phyloP scores from a whole-genome alignment of 2,113 vertebrate genomes.

The Oncorhynchus keta region DNA sequence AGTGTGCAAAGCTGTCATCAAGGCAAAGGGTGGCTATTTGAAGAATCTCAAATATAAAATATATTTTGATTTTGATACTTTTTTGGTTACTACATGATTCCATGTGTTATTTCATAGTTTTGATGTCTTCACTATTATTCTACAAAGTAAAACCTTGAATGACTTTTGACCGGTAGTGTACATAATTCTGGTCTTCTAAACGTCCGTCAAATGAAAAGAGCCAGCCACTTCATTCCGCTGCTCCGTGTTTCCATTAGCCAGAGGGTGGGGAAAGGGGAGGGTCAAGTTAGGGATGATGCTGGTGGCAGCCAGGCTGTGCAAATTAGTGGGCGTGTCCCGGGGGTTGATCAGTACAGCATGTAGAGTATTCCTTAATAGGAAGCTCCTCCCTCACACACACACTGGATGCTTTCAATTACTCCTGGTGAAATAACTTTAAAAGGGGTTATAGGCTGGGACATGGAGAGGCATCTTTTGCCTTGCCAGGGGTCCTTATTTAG shows the following conservation, averaged over 20 bases:
- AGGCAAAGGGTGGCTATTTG: no score
- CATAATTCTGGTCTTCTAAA: slow-evolving; percentile 15
- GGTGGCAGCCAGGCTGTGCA: background rate
- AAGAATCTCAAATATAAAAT: no score
- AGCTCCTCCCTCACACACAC: background rate
- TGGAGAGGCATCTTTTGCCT: slow-evolving; percentile 1
- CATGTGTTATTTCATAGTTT: no score
- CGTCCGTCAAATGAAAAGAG: slow-evolving; percentile 6
- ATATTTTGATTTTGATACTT: no score
- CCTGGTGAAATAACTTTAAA: slow-evolving; percentile 21
- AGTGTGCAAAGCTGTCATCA: no score
- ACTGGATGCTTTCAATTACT: slow-evolving; percentile 19
- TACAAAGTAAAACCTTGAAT: no score
- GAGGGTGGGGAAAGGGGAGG: background rate
- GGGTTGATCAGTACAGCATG: slow-evolving; percentile 13
- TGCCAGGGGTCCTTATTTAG: background rate
- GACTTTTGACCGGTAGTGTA: no score
- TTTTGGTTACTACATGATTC: no score
- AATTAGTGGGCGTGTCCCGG: slow-evolving; percentile 13
- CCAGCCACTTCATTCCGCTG: background rate
- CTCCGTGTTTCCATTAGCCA: background rate
- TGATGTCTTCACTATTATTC: no score
- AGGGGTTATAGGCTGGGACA: background rate
- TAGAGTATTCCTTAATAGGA: slow-evolving; percentile 19
- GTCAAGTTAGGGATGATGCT: background rate